Evolutionary conservation across 2,113 vertebrate species (phyloP), one percentile per base, ranked within the genome.

Genomic region (Zosterops pallidus): DNA sequence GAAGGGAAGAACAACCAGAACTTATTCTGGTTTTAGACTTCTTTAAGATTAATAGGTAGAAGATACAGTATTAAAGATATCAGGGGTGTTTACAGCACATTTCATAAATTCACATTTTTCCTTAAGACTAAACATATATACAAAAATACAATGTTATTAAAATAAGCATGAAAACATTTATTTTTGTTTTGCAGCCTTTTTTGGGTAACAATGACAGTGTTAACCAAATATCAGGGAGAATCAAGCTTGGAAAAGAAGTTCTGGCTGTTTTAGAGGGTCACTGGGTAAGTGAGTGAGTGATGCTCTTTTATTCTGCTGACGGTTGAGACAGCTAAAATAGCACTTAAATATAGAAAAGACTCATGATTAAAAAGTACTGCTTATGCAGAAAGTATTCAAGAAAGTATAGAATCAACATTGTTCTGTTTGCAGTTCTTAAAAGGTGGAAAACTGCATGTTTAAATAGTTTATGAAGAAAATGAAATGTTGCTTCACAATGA

Each of bases 191-290:
- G 69, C 97, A 99, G 99, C 99, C 99, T 49, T 99, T 99, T 98
- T 96, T 99, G 96, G 99, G 99, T 85, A 99, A 98, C 97, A 99
- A 98, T 46, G 99, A 99, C 97, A 98, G 97, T 63, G 98, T 99
- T 95, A 99, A 99, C 97, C 99, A 99, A 98, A 97, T 99, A 98
- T 98, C 97, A 89, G 99, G 99, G 35, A 99, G 99, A 97, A 99
- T 99, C 95, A 99, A 99, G 95, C 98, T 99, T 96, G 99, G 99
- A 83, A 99, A 99, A 97, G 99, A 99, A 97, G 99, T 99, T 91
- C 96, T 99, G 86, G 99, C 99, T n/a, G 98, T 99, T 49, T 97
- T 99, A 84, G 99, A 99, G 87, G 99, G 99, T 62, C 99, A 99
- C 88, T 99, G 99, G 99, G 99, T 99, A 97, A 98, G 99, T 98